Conservation (phyloP, 30 jellyfish, hydroid and myxozoan species). For the Pseudorhiza aurosa region DNA sequence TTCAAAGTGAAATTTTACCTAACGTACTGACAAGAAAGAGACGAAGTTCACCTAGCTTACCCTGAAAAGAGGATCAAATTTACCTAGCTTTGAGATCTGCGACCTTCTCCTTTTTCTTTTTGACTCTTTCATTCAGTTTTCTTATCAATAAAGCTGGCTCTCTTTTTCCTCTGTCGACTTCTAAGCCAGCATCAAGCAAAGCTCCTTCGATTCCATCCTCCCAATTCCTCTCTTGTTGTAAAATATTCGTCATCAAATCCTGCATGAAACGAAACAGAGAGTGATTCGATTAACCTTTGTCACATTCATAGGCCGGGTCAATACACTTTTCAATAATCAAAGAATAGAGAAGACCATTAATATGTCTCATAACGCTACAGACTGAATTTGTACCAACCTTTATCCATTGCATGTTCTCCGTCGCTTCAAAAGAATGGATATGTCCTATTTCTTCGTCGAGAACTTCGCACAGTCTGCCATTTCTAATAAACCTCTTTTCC, state of each 20-base stretch:
- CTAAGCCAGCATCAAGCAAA: conserved; percentile 67
- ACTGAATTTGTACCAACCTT: conserved; percentile 55
- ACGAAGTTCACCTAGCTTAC: too few relatives aligned
- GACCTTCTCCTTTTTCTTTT: conserved; percentile 50
- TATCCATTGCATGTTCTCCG: conserved; percentile 67
- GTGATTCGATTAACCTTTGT: too few relatives aligned
- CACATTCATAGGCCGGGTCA: too few relatives aligned
- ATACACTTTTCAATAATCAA: too few relatives aligned
- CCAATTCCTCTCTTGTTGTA: conserved; percentile 87
- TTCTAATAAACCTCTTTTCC: conserved; percentile 76
- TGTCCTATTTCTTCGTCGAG: conserved; percentile 49
- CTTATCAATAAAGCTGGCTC: conserved; percentile 64
- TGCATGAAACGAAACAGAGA: too few relatives aligned
- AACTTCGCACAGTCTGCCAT: conserved; percentile 81
- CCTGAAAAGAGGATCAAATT: too few relatives aligned
- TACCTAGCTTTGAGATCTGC: conserved; percentile 45
- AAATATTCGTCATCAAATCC: conserved; percentile 26
- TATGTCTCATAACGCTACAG: too few relatives aligned
- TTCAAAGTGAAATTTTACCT: too few relatives aligned
- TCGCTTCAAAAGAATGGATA: conserved; percentile 47
- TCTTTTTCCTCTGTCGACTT: conserved; percentile 43
- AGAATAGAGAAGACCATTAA: too few relatives aligned
- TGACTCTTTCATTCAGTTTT: conserved; percentile 47
- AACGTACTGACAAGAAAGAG: too few relatives aligned
- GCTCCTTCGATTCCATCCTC: conserved; percentile 91